Evolutionary conservation across 2,113 vertebrate species (phyloP).

Genomic region (Mastomys natalensis): DNA sequence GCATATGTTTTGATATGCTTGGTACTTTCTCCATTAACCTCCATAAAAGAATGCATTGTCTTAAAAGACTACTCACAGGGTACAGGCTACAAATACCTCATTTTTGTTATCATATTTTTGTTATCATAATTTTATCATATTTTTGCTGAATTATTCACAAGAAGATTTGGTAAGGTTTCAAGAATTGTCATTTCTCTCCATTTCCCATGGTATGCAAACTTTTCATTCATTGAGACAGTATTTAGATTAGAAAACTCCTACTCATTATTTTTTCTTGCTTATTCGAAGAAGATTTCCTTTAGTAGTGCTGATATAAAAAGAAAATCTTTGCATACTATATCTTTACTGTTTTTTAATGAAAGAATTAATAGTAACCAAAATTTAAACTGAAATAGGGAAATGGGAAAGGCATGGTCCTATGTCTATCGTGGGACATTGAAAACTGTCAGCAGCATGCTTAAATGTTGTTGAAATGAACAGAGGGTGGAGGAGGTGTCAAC

Average conservation of each 20-base stretch:
- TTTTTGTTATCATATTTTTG: too few species aligned
- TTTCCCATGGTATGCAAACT: neutral
- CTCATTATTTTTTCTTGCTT: neutral
- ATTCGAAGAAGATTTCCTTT: neutral
- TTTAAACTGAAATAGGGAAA: neutral
- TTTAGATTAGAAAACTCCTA: constrained; percentile 62
- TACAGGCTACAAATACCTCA: neutral
- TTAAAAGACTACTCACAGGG: neutral
- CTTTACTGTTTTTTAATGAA: neutral
- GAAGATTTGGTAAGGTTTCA: neutral
- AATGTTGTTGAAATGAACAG: neutral
- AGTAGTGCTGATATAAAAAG: neutral
- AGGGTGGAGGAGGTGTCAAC: neutral
- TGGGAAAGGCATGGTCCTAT: neutral
- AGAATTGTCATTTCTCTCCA: neutral
- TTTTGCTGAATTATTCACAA: neutral
- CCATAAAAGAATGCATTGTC: neutral
- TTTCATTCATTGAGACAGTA: neutral
- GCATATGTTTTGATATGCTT: neutral
- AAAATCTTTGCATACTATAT: neutral
- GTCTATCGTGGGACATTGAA: constrained; percentile 3
- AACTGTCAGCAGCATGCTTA: neutral
- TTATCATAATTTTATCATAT: too few species aligned
- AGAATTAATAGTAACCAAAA: neutral
- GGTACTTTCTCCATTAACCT: neutral